Evolutionary conservation across 2,888 invertebrate species (phyloP), one percentile per base, ranked within the genome.

Genomic region (Acanthosepion esculentum): DNA sequence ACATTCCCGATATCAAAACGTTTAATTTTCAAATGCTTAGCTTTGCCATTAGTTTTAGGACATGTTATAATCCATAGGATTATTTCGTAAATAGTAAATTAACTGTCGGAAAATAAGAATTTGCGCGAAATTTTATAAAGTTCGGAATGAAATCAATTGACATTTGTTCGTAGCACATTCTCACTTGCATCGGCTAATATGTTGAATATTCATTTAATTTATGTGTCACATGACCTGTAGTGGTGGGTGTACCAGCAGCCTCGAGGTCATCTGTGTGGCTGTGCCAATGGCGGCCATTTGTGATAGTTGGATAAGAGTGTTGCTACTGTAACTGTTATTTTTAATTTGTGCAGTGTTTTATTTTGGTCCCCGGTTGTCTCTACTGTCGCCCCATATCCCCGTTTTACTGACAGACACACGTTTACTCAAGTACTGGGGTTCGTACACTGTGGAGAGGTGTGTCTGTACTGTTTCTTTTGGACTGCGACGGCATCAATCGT

Each of bases 251-350:
- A 96, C 95, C 94, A 48, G 91, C 78, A 78, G 78, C 78, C 78
- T 78, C 78, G 78, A 78, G 78, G 78, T 78, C 78, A 78, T 78
- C 78, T 95, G 91, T 95, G 48, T 92, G 92, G 92, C 92, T 92
- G 96, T 96, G 96, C 96, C 96, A 96, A 96, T 96, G 96, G 96
- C 96, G 96, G 96, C 96, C 96, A 96, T 96, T 95, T 96, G 95
- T 96, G 95, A 95, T 95, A 95, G 96, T 95, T 96, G 96, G 78
- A 78, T 78, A 95, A 95, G 95, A n/a, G 78, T 78, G n/a, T 78
- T 78, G 78, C 78, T 78, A 78, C 78, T 78, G n/a, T 78, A 78
- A 78, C n/a, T 78, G n/a, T 78, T 78, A n/a, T 78, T 78, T 78
- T 78, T 78, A n/a, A 15, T n/a, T 33, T 15, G 78, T n/a, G 78